phyloP scores from a whole-genome alignment of 2,797 vertebrate species.

The Myripristis jacobus region DNA sequence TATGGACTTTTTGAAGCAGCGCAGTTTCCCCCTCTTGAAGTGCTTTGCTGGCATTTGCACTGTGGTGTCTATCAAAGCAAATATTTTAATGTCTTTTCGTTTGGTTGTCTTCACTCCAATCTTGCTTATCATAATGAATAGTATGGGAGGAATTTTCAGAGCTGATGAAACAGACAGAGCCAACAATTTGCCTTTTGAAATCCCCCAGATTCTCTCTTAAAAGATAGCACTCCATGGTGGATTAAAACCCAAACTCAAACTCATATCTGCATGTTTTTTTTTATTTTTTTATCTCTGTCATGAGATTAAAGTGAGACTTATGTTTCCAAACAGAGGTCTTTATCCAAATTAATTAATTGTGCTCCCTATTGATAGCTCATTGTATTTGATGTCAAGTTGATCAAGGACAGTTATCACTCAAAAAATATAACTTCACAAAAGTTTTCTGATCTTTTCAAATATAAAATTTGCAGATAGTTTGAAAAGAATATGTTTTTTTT shows the following conservation, averaged over 20 bases:
- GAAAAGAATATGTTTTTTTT: background rate
- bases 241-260: constrained; percentile 60
- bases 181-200: constrained; percentile 62
- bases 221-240: constrained; percentile 65
- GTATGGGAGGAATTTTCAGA: constrained; percentile 33
- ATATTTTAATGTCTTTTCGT: constrained; percentile 46
- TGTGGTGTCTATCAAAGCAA: constrained; percentile 53
- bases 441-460: constrained; percentile 19
- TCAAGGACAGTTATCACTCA: constrained; percentile 45
- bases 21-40: constrained; percentile 43
- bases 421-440: background rate
- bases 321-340: constrained; percentile 47
- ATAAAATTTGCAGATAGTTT: constrained; percentile 23
- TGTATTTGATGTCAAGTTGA: constrained; percentile 41
- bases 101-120: constrained; percentile 42
- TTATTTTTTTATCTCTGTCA: constrained; percentile 32
- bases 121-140: constrained; percentile 49
- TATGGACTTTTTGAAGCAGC: constrained; percentile 14
- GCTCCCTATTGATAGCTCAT: constrained; percentile 42
- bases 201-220: constrained; percentile 54
- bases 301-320: constrained; percentile 52
- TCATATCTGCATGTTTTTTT: constrained; percentile 53
- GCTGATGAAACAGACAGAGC: constrained; percentile 70
- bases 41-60: constrained; percentile 37
- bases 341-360: constrained; percentile 56